Evolutionary conservation across 1,140 invertebrate genomes (phyloP).

Genomic region (Radopholus similis): DNA sequence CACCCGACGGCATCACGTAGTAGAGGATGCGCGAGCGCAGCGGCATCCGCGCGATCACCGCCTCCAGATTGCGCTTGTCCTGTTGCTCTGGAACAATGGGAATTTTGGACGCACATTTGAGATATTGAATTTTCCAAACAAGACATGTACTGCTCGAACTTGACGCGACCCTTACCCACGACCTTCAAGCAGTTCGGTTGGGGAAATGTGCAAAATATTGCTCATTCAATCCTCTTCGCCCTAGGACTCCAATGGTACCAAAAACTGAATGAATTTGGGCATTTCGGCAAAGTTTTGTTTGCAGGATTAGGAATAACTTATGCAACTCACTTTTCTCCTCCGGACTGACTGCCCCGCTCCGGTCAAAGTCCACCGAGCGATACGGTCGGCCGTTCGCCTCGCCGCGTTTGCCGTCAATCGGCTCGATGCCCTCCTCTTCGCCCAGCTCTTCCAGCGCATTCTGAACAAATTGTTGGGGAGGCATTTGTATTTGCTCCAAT

Average conservation of each 20-base stretch:
- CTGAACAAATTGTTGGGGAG: too few species aligned
- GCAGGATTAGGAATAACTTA: too few species aligned
- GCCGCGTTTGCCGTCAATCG: conserved; percentile 22
- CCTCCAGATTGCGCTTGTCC: conserved; percentile 20
- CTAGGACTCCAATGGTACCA: too few species aligned
- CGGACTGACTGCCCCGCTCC: not conserved
- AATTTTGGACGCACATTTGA: not conserved
- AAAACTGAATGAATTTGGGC: too few species aligned
- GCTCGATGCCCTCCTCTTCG: conserved; percentile 19
- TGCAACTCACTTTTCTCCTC: not conserved
- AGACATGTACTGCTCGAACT: too few species aligned
- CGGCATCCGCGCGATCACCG: conserved; percentile 39
- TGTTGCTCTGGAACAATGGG: conserved; percentile 10
- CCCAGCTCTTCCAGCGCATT: conserved; percentile 2
- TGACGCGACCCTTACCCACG: too few species aligned
- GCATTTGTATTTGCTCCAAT: too few species aligned
- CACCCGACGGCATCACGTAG: conserved; percentile 37
- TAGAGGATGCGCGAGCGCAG: conserved; percentile 39
- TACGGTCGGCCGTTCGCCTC: not conserved
- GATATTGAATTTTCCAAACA: not conserved
- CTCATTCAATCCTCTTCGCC: too few species aligned
- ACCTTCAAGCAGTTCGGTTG: too few species aligned
- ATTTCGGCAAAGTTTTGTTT: too few species aligned
- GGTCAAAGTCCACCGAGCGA: not conserved
- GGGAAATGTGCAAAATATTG: too few species aligned